phyloP scores from a whole-genome alignment of 2,888 invertebrate species.

The Tyria jacobaeae region DNA sequence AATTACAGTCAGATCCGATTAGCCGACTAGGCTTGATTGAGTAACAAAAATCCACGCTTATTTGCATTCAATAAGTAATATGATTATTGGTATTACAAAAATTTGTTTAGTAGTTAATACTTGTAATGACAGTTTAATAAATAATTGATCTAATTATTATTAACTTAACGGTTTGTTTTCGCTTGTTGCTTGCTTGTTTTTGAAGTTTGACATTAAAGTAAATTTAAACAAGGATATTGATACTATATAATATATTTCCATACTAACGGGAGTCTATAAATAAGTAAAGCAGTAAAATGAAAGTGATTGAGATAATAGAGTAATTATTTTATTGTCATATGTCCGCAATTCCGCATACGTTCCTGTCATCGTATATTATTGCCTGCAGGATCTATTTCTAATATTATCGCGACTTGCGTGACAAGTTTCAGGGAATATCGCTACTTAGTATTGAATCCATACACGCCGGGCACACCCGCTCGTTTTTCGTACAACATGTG shows the following conservation, averaged over 20 bases:
- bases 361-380: slow-evolving; percentile 48
- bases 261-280: slow-evolving; percentile 23
- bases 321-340: slow-evolving; percentile 32
- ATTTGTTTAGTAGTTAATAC: no score
- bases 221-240: slow-evolving; percentile 22
- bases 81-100: no score
- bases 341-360: slow-evolving; percentile 30
- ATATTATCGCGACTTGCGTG: slow-evolving; percentile 50
- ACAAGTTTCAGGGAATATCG: slow-evolving; percentile 50
- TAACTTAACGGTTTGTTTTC: no score
- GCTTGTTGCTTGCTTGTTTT: no score
- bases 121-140: no score
- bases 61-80: no score
- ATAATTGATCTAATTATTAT: no score
- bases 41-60: no score
- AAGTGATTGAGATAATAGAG: slow-evolving; percentile 29
- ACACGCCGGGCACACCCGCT: slow-evolving; percentile 54
- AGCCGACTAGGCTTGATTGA: no score
- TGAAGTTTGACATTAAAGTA: slow-evolving; percentile 28
- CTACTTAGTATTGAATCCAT: slow-evolving; percentile 43
- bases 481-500: slow-evolving; percentile 73
- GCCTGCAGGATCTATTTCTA: slow-evolving; percentile 59
- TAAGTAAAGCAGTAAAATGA: slow-evolving; percentile 37
- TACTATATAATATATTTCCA: slow-evolving; percentile 29
- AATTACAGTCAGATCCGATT: no score